These are phyloP conservation scores for Nomada lathburiana DNA, from an alignment of 2,888 invertebrate species.

Conservation along the genomic window DNA sequence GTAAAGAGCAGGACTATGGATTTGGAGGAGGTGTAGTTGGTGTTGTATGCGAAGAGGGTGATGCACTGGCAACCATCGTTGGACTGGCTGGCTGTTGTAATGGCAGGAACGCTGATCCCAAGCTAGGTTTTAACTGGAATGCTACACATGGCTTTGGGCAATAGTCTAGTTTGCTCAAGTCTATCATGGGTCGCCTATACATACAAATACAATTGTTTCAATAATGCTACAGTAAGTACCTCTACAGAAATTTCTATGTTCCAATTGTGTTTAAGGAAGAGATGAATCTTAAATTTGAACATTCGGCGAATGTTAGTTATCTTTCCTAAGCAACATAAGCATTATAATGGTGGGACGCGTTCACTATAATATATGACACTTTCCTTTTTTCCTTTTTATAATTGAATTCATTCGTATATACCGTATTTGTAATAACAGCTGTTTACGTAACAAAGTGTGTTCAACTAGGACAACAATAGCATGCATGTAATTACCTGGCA, in stretches of 20 bases:
- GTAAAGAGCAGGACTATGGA: constrained; percentile 82
- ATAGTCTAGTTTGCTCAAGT: constrained; percentile 85
- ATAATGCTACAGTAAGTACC: constrained; percentile 10
- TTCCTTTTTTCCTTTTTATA: background rate
- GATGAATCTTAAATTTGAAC: background rate
- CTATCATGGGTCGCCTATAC: constrained; percentile 84
- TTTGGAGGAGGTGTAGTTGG: constrained; percentile 83
- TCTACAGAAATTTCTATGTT: background rate
- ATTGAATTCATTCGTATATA: background rate
- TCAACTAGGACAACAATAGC: background rate
- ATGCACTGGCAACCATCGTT: constrained; percentile 79
- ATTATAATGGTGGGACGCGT: background rate
- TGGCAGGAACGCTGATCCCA: constrained; percentile 93
- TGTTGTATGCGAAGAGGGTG: constrained; percentile 81
- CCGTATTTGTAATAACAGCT: background rate
- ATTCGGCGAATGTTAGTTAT: background rate
- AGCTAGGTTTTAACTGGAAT: constrained; percentile 92
- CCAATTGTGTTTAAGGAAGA: background rate
- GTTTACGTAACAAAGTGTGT: background rate
- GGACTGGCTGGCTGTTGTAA: constrained; percentile 85
- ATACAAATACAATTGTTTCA: constrained; percentile 61
- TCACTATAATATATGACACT: background rate
- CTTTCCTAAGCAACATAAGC: background rate
- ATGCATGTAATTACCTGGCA: constrained; percentile 83
- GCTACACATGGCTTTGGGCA: constrained; percentile 88